These are phyloP conservation scores for Ormyrus nitidulus DNA, from an alignment of 2,888 invertebrate species.

Conservation along the genomic window DNA sequence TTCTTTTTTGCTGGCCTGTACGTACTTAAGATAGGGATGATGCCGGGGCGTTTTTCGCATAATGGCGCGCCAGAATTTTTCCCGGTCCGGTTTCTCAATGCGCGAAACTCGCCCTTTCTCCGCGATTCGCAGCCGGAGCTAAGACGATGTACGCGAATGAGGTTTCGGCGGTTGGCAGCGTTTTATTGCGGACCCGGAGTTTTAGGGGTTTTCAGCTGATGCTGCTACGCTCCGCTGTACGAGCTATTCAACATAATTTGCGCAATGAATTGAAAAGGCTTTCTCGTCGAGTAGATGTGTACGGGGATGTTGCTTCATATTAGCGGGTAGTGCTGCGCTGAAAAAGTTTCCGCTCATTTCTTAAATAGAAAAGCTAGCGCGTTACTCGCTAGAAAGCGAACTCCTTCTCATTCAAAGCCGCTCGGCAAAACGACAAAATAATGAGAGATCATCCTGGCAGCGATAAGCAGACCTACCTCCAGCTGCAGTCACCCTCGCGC, in stretches of 20 bases:
- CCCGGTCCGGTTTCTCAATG: too few species aligned
- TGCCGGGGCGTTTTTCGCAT: slow-evolving; percentile 4
- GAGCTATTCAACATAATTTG: slow-evolving; percentile 42
- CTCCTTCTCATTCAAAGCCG: too few species aligned
- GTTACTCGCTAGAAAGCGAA: too few species aligned
- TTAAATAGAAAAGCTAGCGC: too few species aligned
- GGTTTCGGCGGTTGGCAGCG: background rate
- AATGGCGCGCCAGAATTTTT: background rate
- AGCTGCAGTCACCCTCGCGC: background rate
- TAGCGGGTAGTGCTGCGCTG: too few species aligned
- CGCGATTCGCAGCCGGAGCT: background rate
- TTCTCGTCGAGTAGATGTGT: slow-evolving; percentile 1
- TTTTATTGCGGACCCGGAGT: slow-evolving; percentile 15
- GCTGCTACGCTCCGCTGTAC: background rate
- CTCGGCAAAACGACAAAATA: slow-evolving; percentile 4
- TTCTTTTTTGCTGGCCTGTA: background rate
- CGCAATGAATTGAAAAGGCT: slow-evolving; percentile 22
- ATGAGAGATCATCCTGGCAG: background rate
- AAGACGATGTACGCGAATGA: slow-evolving; percentile 39
- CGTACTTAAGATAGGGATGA: slow-evolving; percentile 50
- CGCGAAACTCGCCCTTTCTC: too few species aligned
- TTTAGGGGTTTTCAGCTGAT: background rate
- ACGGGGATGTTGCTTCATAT: too few species aligned
- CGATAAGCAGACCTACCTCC: slow-evolving; percentile 5
- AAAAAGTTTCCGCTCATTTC: too few species aligned